phyloP scores from a whole-genome alignment of 2,888 invertebrate genomes.

The Miltochrista miniata region DNA sequence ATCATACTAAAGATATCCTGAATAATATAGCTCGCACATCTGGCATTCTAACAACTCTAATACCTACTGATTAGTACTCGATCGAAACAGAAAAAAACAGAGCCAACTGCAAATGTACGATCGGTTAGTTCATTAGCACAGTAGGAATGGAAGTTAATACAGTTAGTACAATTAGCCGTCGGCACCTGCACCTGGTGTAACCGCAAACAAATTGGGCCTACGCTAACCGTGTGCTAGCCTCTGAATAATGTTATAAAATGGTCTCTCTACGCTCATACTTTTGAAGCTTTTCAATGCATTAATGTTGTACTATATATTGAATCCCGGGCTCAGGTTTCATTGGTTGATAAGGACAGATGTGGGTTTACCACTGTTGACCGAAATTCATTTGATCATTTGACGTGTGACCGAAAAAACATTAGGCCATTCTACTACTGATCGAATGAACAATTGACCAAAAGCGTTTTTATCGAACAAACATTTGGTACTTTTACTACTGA shows the following conservation, averaged over 20 bases:
- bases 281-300: conserved; percentile 1
- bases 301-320: not conserved
- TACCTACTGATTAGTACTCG: conserved; percentile 1
- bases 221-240: conserved; percentile 28
- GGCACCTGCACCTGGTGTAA: conserved; percentile 40
- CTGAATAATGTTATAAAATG: conserved; percentile 29
- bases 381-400: too few relatives aligned
- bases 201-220: conserved; percentile 50
- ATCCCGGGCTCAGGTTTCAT: too few relatives aligned
- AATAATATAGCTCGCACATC: too few relatives aligned
- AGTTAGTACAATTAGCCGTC: conserved; percentile 44
- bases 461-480: too few relatives aligned
- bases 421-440: too few relatives aligned
- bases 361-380: too few relatives aligned
- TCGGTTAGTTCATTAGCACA: conserved; percentile 34
- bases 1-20: too few relatives aligned
- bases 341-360: too few relatives aligned
- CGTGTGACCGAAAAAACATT: too few relatives aligned
- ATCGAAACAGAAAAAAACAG: conserved; percentile 6
- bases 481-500: too few relatives aligned
- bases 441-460: too few relatives aligned
- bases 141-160: conserved; percentile 45
- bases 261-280: conserved; percentile 8
- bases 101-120: conserved; percentile 6
- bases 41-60: too few relatives aligned